phyloP scores from a whole-genome alignment of 2,113 vertebrate species.

The Epinephelus moara region DNA sequence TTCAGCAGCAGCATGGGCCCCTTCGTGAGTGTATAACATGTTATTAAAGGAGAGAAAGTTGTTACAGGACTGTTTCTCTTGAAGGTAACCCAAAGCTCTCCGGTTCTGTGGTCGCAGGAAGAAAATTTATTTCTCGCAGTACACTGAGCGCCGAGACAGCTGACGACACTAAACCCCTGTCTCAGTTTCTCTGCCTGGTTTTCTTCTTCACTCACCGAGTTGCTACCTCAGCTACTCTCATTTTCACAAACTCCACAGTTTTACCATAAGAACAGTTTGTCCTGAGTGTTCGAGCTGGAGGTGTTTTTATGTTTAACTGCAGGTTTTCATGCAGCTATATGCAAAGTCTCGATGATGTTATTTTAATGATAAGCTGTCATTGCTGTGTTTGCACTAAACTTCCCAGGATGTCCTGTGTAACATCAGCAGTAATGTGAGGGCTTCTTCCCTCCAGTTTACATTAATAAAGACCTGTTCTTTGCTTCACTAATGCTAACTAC shows the following conservation, averaged over 20 bases:
- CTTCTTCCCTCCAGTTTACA: not conserved
- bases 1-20: slow-evolving; percentile 50
- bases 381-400: not conserved
- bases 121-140: slow-evolving; percentile 48
- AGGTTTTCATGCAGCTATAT: not conserved
- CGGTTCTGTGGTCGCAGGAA: slow-evolving; percentile 60
- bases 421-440: not conserved
- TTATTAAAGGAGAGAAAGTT: slow-evolving; percentile 80
- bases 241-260: slow-evolving; percentile 26
- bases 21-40: slow-evolving; percentile 51
- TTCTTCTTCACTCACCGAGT: slow-evolving; percentile 18
- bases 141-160: slow-evolving; percentile 34
- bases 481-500: not conserved
- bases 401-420: not conserved
- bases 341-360: not conserved
- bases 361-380: not conserved
- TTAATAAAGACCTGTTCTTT: not conserved
- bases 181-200: slow-evolving; percentile 36
- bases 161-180: slow-evolving; percentile 60
- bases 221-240: slow-evolving; percentile 36
- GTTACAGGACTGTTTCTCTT: slow-evolving; percentile 74
- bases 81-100: slow-evolving; percentile 70
- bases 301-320: not conserved
- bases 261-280: slow-evolving; percentile 29
- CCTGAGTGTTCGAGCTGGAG: not conserved